Evolutionary conservation across 1,140 invertebrate species (phyloP), one percentile per base, ranked within the genome.

Genomic region (roundworm (Caenorhabditis elegans)): DNA sequence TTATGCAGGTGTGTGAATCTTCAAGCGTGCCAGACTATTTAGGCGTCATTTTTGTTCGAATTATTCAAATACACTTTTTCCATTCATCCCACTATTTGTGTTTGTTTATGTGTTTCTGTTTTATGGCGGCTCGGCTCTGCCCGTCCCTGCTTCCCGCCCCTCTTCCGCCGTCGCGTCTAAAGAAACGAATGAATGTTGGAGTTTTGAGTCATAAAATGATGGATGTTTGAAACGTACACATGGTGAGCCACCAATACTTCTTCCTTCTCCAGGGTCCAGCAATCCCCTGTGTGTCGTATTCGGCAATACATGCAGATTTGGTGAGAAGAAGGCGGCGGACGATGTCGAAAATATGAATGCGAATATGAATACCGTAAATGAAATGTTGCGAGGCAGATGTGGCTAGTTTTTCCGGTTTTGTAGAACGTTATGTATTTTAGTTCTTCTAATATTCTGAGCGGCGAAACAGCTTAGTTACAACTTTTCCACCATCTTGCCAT

Each of bases 141-240:
- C 26, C 53, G 53, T 60, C 53, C 26, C 31, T 60, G n/a, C 19
- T 49, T 49, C 8, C 48, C 48, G 15, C 48, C 3, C 19, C 60
- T 70, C n/a, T 70, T 36, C 13, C 60, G 34, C 60, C 17, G 11
- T 70, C 60, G 34, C 26, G 31, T 70, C 60, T 39, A 70, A 60
- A 26, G 31, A 60, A 60, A 39, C 60, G 34, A 70, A 24, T 39
- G 60, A 70, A 70, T 70, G 60, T 70, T 70, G 28, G 60, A 70
- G 60, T 70, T 70, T 70, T 70, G 60, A 70, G 60, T 70, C 60
- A 70, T 70, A 70, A 70, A 70, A 70, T 70, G 60, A 70, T 70
- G 60, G 60, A 70, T 70, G 60, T 22, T 43, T 70, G 60, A 70
- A 70, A 70, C 34, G 31, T 70, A 70, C 60, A 70, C 60, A 70